These are phyloP conservation scores for Heliconius himera DNA, from an alignment of 1,140 invertebrate species.

Conservation along the genomic window DNA sequence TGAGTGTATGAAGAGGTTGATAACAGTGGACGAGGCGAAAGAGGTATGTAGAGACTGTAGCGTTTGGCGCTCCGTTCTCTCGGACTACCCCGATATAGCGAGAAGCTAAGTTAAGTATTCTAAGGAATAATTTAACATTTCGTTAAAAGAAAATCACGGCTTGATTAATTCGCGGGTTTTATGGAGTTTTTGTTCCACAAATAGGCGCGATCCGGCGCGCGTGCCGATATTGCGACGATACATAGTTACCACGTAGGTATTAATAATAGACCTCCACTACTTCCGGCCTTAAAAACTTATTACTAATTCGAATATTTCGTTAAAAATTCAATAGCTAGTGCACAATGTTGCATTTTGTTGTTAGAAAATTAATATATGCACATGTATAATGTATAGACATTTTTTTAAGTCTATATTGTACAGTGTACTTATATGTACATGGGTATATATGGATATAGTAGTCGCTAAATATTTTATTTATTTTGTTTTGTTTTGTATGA, in stretches of 20 bases:
- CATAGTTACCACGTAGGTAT: constrained; percentile 46
- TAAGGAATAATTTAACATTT: not conserved
- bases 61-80: no score
- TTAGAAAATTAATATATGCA: not conserved
- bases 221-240: constrained; percentile 53
- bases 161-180: constrained; percentile 67
- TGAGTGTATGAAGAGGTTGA: no score
- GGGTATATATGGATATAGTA: not conserved
- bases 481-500: not conserved
- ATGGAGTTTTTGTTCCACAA: constrained; percentile 71
- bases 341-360: not conserved
- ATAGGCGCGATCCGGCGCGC: constrained; percentile 51
- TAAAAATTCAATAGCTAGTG: not conserved
- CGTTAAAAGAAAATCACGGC: constrained; percentile 23
- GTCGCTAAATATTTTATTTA: not conserved
- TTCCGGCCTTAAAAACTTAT: constrained; percentile 53
- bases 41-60: no score
- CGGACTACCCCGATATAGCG: no score
- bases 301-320: constrained; percentile 48
- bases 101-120: no score
- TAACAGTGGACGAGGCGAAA: no score
- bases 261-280: constrained; percentile 25
- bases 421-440: not conserved
- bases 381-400: not conserved
- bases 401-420: not conserved